Evolutionary conservation across 2,888 invertebrate genomes (phyloP).

Genomic region (Colostygia pectinataria): DNA sequence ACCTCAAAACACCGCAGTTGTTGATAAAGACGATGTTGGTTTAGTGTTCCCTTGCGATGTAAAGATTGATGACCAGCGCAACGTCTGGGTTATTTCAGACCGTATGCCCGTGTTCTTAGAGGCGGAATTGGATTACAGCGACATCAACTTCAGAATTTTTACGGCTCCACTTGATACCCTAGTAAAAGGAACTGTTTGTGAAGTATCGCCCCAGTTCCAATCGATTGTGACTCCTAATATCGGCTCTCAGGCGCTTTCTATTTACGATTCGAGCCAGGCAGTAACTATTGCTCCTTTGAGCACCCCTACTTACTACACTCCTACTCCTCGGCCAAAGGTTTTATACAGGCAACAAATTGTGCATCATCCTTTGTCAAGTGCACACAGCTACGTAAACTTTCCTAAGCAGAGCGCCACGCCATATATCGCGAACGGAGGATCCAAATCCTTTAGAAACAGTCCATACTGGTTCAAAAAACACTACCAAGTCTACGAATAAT

Average conservation of each 20-base stretch:
- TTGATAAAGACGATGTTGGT: constrained; percentile 89
- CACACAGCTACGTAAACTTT: constrained; percentile 43
- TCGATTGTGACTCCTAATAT: constrained; percentile 25
- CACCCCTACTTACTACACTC: constrained; percentile 30
- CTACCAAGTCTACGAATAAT: constrained; percentile 52
- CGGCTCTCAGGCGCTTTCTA: constrained; percentile 29
- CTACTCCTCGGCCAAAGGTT: constrained; percentile 30
- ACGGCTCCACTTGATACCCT: constrained; percentile 86
- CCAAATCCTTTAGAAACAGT: constrained; percentile 30
- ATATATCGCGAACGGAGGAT: constrained; percentile 28
- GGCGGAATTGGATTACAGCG: constrained; percentile 86
- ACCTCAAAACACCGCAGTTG: constrained; percentile 86
- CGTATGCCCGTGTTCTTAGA: constrained; percentile 91
- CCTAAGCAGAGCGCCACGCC: constrained; percentile 44
- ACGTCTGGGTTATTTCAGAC: constrained; percentile 92
- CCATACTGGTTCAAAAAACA: constrained; percentile 53
- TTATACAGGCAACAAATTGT: constrained; percentile 32
- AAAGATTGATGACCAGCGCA: constrained; percentile 87
- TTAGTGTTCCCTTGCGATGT: constrained; percentile 91
- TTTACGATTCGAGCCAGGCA: constrained; percentile 34
- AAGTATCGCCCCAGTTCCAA: constrained; percentile 53
- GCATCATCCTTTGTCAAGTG: constrained; percentile 41
- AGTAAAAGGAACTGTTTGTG: constrained; percentile 88
- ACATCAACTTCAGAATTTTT: constrained; percentile 90
- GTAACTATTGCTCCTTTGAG: constrained; percentile 33